Evolutionary conservation across 1,140 invertebrate species (phyloP).

Genomic region (Drosophila repleta): DNA sequence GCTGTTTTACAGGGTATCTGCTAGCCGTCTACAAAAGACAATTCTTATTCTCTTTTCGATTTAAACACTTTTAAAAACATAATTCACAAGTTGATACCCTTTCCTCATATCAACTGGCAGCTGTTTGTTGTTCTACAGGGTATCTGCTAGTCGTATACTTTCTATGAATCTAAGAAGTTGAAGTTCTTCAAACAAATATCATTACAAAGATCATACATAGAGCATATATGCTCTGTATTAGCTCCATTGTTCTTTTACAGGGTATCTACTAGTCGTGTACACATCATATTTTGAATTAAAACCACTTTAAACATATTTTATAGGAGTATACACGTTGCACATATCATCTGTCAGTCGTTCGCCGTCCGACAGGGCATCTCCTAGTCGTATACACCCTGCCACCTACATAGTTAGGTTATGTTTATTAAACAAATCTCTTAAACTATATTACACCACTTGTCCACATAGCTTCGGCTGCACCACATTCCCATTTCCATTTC

Average conservation of each 20-base stretch:
- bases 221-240: too few species aligned
- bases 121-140: neutral
- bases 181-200: too few species aligned
- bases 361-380: neutral
- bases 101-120: too few species aligned
- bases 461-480: neutral
- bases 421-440: conserved; percentile 5
- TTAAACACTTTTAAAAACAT: neutral
- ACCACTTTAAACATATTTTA: too few species aligned
- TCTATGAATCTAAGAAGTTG: too few species aligned
- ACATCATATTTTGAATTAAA: neutral
- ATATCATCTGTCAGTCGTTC: too few species aligned
- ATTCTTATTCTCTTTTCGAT: neutral
- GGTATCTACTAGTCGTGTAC: neutral
- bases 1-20: neutral
- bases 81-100: too few species aligned
- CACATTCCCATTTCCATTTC: neutral
- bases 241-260: neutral
- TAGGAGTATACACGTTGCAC: too few species aligned
- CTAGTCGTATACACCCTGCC: neutral
- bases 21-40: neutral
- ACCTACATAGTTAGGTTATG: neutral
- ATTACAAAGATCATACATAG: too few species aligned
- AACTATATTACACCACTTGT: neutral
- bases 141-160: neutral